Conservation (phyloP, 2,797 vertebrate species). For the Sebastolobus alascanus region DNA sequence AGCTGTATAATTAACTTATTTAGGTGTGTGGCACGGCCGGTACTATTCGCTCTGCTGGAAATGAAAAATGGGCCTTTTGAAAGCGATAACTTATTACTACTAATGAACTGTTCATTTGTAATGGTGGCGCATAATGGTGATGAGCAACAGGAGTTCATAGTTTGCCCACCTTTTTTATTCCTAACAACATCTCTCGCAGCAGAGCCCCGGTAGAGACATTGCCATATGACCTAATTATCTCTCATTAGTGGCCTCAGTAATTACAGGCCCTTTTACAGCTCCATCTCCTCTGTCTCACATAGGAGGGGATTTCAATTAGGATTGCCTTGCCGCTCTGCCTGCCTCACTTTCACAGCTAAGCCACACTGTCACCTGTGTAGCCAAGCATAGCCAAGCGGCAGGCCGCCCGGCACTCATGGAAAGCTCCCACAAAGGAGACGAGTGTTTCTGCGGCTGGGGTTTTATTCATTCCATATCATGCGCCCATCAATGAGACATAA, state of each 20-base stretch:
- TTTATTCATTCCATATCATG: constrained; percentile 63
- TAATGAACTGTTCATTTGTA: constrained; percentile 54
- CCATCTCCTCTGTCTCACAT: constrained; percentile 68
- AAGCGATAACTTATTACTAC: constrained; percentile 25
- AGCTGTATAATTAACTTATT: background rate
- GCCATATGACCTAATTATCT: constrained; percentile 81
- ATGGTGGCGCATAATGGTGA: constrained; percentile 44
- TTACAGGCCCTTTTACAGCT: constrained; percentile 75
- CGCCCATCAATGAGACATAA: constrained; percentile 57
- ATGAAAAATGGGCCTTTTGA: constrained; percentile 9
- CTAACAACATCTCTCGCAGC: constrained; percentile 54
- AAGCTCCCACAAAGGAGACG: constrained; percentile 17
- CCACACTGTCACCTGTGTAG: constrained; percentile 71
- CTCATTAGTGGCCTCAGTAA: constrained; percentile 81
- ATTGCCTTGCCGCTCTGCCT: constrained; percentile 51
- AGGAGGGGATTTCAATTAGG: constrained; percentile 79
- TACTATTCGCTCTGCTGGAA: background rate
- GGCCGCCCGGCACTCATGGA: constrained; percentile 18
- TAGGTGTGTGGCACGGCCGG: background rate
- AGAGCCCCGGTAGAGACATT: constrained; percentile 61
- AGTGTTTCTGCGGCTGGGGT: constrained; percentile 17
- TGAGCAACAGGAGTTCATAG: constrained; percentile 60
- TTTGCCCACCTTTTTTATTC: constrained; percentile 61
- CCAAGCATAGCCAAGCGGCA: constrained; percentile 59
- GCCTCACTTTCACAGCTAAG: constrained; percentile 56